These are phyloP conservation scores for Vulpes lagopus DNA, from an alignment of 2,113 vertebrate genomes.

Conservation along the genomic window DNA sequence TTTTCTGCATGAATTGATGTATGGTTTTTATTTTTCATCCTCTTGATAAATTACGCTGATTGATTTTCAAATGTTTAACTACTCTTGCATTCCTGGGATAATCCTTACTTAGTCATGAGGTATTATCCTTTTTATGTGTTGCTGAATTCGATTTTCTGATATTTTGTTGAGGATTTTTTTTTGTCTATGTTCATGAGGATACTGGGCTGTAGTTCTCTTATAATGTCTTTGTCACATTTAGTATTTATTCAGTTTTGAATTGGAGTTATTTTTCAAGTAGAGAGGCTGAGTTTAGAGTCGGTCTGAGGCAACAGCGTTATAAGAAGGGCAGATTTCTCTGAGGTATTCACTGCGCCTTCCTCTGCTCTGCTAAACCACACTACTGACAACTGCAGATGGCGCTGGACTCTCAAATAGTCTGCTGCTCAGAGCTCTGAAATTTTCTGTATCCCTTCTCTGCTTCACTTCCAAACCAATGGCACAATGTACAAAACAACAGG, in stretches of 20 bases:
- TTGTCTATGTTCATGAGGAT: neutral
- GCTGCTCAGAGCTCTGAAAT: neutral
- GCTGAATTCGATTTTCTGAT: conserved; percentile 9
- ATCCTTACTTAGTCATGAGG: neutral
- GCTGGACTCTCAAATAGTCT: conserved; percentile 25
- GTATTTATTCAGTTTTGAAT: conserved; percentile 26
- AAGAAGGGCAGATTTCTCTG: neutral
- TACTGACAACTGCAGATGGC: conserved; percentile 22
- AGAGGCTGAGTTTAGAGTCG: neutral
- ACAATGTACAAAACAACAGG: neutral
- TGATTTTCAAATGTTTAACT: conserved; percentile 52
- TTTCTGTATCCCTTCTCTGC: conserved; percentile 45
- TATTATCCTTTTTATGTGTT: conserved; percentile 32
- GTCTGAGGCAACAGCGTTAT: neutral
- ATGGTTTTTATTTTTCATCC: conserved; percentile 39
- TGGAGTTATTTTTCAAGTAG: conserved; percentile 59
- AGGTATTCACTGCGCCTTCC: neutral
- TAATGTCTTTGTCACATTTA: conserved; percentile 9
- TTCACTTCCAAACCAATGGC: conserved; percentile 48
- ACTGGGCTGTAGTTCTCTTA: conserved; percentile 4
- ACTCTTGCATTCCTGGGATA: conserved; percentile 7
- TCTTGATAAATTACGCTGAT: conserved; percentile 29
- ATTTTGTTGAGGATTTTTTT: neutral
- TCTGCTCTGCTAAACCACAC: neutral
- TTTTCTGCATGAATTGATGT: conserved; percentile 43